Evolutionary conservation across 2,797 vertebrate species (phyloP), one percentile per base, ranked within the genome.

Genomic region (Leuciscus waleckii): DNA sequence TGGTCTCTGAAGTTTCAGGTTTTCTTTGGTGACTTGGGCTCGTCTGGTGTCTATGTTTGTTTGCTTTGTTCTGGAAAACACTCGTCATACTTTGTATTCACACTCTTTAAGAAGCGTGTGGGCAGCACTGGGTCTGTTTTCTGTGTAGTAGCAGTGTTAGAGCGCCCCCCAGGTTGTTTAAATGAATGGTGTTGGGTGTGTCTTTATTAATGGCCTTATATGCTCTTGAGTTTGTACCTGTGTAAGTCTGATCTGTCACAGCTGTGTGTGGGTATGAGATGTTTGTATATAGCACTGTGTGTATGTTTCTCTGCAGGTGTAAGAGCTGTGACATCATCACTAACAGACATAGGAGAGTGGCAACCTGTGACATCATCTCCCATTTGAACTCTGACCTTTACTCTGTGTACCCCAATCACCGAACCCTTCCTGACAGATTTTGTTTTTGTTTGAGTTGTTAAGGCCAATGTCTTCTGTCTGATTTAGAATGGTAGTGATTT

Each of bases 311-410:
- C 49, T 90, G 91, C 89, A 89, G 92, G 91, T 91, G 6, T 94
- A 94, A 92, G 97, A 98, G 94, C 97, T 96, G 94, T 95, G 96
- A 93, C 94, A 95, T 79, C 94, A 96, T 95, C 97, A 98, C 85
- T 94, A 97, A 98, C 95, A 96, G 96, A 94, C 97, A 93, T 96
- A 94, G 97, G 93, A 96, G 97, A 98, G 97, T 85, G 97, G 97
- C 92, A 96, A 96, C 95, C 93, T 97, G 91, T 99, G 97, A 97
- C 92, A 56, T 90, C 92, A 89, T 91, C 94, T 90, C 89, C 86
- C n/a, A 87, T 73, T 88, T 80, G 29, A 70, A 77, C 67, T 85
- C 21, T 87, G 79, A 86, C 23, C 26, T 87, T 87, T 83, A 61
- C 61, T 46, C 39, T 29, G 26, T 71, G 71, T 58, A 71, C 35